A percentile compares a stretch with the other conserved stretches of the same genome.
These are phyloP conservation scores for Corythaixoides concolor DNA, from an alignment of 2,113 vertebrate genomes.

Conservation along the genomic window DNA sequence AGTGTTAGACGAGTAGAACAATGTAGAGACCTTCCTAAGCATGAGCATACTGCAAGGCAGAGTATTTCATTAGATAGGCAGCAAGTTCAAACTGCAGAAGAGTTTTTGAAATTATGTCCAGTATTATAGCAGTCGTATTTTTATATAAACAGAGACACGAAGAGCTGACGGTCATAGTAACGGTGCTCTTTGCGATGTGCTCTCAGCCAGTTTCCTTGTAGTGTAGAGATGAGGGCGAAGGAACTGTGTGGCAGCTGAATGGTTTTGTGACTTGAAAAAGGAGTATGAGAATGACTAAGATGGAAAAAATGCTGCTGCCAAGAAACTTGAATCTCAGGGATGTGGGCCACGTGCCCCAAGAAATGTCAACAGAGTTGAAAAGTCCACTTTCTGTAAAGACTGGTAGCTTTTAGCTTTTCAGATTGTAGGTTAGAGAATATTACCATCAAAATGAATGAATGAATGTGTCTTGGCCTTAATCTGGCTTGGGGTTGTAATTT, in stretches of 20 bases:
- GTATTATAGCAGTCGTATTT: background rate
- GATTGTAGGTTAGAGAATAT: background rate
- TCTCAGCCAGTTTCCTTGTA: background rate
- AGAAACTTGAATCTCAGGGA: background rate
- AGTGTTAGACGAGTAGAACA: background rate
- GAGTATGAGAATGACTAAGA: background rate
- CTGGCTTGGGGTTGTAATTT: background rate
- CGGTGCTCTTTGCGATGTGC: background rate
- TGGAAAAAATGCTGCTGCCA: background rate
- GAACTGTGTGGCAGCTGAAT: background rate
- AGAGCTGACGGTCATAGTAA: background rate
- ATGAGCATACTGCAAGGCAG: background rate
- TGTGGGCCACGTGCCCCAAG: background rate
- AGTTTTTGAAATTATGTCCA: background rate
- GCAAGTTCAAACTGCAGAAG: background rate
- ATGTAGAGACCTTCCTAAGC: background rate
- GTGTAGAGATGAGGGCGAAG: accelerated
- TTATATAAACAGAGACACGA: background rate
- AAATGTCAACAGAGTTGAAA: background rate
- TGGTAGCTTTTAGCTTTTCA: background rate
- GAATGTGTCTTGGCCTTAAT: background rate
- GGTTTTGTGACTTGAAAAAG: background rate
- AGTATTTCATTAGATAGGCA: background rate
- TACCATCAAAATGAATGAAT: background rate
- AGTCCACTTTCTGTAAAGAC: background rate